These are phyloP conservation scores for Platyscapa corneri DNA, from an alignment of 1,140 invertebrate species.

Conservation along the genomic window DNA sequence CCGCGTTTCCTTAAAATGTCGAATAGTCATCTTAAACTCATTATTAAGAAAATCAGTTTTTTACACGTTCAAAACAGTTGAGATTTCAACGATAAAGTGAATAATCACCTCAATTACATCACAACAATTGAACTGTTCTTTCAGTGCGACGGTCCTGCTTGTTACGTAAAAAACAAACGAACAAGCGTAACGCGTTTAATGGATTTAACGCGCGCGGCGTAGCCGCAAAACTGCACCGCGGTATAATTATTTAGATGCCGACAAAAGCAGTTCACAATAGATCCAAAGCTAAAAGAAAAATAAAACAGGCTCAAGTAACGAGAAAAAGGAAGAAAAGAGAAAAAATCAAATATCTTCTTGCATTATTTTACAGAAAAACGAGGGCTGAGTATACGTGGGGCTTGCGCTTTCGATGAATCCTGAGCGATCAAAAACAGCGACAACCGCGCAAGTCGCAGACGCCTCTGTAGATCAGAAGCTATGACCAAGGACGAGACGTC, in stretches of 20 bases:
- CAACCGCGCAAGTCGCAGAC: constrained; percentile 36
- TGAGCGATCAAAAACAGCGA: constrained; percentile 56
- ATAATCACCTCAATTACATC: not conserved
- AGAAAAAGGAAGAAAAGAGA: constrained; percentile 31
- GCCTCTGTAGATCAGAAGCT: constrained; percentile 36
- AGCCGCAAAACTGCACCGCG: constrained; percentile 31
- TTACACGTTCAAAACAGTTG: not conserved
- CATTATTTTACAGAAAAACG: constrained; percentile 34
- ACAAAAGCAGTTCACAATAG: constrained; percentile 52
- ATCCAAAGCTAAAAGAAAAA: constrained; percentile 38
- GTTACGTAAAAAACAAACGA: not conserved
- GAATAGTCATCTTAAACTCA: not conserved
- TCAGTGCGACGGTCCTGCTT: not conserved
- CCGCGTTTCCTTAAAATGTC: not conserved
- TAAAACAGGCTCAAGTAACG: no score
- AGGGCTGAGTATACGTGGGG: constrained; percentile 15
- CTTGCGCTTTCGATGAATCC: constrained; percentile 15
- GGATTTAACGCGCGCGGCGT: constrained; percentile 61
- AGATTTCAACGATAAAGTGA: constrained; percentile 7
- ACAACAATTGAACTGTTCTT: not conserved
- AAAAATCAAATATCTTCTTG: not conserved
- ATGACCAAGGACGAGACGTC: constrained; percentile 56
- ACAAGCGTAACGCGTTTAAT: constrained; percentile 56
- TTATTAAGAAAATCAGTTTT: not conserved
- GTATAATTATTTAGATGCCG: constrained; percentile 63